These are phyloP conservation scores for Peromyscus eremicus DNA, from an alignment of 2,797 vertebrate genomes.

Conservation along the genomic window DNA sequence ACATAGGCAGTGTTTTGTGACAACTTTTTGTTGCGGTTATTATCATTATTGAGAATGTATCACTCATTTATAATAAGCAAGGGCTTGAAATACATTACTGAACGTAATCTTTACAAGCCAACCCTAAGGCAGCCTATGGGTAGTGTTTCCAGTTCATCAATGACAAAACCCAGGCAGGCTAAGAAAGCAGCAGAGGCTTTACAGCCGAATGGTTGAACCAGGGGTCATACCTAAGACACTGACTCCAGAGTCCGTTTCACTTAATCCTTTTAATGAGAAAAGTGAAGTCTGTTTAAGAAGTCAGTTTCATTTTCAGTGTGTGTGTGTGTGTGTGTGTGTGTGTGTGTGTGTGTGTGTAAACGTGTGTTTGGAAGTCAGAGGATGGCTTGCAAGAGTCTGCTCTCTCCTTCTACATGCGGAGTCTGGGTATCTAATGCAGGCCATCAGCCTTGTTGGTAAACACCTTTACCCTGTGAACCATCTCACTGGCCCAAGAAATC, in stretches of 20 bases:
- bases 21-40: neutral
- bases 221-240: neutral
- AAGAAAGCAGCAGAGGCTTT: neutral
- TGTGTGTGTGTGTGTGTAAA: neutral
- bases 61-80: neutral
- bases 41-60: neutral
- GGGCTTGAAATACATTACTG: neutral
- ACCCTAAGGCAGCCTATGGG: neutral
- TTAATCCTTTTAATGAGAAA: constrained; percentile 19
- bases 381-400: neutral
- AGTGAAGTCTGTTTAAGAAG: constrained; percentile 9
- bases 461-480: neutral
- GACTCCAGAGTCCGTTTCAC: neutral
- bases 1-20: neutral
- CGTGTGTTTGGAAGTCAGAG: neutral
- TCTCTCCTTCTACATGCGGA: neutral
- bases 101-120: neutral
- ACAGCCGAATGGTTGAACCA: neutral
- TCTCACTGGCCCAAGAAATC: neutral
- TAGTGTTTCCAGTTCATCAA: neutral
- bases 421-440: neutral
- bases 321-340: neutral
- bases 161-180: neutral
- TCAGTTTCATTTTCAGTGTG: neutral
- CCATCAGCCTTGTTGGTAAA: neutral